Conservation (phyloP, 2,888 invertebrate genomes). For the Amphipoea lucens region DNA sequence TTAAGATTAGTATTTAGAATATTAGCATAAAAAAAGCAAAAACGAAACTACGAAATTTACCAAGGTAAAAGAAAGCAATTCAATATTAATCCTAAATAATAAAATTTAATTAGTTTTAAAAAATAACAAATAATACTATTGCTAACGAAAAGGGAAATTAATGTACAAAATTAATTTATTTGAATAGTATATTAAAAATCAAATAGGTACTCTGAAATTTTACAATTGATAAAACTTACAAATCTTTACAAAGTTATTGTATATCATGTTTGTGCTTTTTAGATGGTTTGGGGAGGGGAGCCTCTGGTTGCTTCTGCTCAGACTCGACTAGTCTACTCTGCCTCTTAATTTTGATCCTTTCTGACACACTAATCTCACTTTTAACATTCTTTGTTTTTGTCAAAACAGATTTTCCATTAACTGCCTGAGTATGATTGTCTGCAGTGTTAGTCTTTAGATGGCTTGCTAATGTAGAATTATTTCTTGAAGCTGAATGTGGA, state of each 20-base stretch:
- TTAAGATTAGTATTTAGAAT: slow-evolving; percentile 1
- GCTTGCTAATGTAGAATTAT: slow-evolving; percentile 57
- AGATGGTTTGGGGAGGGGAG: slow-evolving; percentile 66
- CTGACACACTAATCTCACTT: slow-evolving; percentile 69
- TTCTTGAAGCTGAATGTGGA: slow-evolving; percentile 67
- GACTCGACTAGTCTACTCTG: slow-evolving; percentile 74
- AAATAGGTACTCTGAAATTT: slow-evolving; percentile 53
- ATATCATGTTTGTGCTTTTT: slow-evolving; percentile 81
- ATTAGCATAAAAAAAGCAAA: neutral
- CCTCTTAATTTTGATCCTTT: slow-evolving; percentile 76
- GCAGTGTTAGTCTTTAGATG: slow-evolving; percentile 59
- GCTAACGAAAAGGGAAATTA: slow-evolving; percentile 28
- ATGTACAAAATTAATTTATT: slow-evolving; percentile 31
- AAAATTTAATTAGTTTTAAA: neutral
- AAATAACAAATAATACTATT: neutral
- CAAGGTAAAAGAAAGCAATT: neutral
- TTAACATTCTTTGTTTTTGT: slow-evolving; percentile 70
- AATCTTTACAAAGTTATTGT: slow-evolving; percentile 48
- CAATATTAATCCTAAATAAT: neutral
- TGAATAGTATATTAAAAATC: slow-evolving; percentile 45
- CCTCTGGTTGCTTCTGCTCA: slow-evolving; percentile 73
- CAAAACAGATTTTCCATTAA: slow-evolving; percentile 67
- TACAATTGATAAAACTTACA: slow-evolving; percentile 51
- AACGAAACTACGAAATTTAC: slow-evolving; percentile 10
- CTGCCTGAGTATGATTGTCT: slow-evolving; percentile 57